Percentiles rank a stretch among this genome's conserved stretches.
Conservation (phyloP, 2,797 vertebrate species). For the Falco biarmicus region DNA sequence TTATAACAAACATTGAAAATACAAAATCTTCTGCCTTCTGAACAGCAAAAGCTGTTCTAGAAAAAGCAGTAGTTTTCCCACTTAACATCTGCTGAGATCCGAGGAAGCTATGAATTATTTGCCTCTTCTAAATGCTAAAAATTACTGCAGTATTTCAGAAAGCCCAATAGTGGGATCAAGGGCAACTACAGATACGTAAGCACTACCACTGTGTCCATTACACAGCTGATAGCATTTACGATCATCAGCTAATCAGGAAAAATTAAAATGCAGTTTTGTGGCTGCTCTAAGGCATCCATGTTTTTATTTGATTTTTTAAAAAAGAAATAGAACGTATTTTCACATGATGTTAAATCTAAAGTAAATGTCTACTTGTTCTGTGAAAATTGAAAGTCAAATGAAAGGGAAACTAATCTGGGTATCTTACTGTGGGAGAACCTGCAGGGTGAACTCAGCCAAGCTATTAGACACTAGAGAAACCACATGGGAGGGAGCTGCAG, state of each 20-base stretch:
- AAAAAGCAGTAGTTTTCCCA: background rate
- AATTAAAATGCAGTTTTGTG: background rate
- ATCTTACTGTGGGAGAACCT: slow-evolving; percentile 55
- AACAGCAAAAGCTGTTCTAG: background rate
- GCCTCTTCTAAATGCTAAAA: background rate
- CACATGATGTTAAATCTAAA: background rate
- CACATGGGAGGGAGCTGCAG: slow-evolving; percentile 50
- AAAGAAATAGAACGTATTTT: background rate
- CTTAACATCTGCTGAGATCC: background rate
- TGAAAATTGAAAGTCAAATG: slow-evolving; percentile 53
- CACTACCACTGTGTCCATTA: background rate
- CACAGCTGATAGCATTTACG: background rate
- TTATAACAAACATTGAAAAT: background rate
- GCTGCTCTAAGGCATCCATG: background rate
- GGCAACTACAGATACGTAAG: background rate
- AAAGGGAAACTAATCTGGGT: slow-evolving; percentile 59
- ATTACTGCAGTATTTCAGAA: background rate
- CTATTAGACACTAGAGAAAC: slow-evolving; percentile 57
- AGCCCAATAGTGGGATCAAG: background rate
- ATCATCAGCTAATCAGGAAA: background rate
- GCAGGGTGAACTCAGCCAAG: slow-evolving; percentile 37
- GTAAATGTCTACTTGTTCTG: slow-evolving; percentile 14
- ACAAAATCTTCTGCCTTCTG: background rate
- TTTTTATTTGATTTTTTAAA: background rate
- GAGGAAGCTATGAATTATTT: background rate